Evolutionary conservation across 2,888 invertebrate species (phyloP).

Genomic region (Creontiades dilutus): DNA sequence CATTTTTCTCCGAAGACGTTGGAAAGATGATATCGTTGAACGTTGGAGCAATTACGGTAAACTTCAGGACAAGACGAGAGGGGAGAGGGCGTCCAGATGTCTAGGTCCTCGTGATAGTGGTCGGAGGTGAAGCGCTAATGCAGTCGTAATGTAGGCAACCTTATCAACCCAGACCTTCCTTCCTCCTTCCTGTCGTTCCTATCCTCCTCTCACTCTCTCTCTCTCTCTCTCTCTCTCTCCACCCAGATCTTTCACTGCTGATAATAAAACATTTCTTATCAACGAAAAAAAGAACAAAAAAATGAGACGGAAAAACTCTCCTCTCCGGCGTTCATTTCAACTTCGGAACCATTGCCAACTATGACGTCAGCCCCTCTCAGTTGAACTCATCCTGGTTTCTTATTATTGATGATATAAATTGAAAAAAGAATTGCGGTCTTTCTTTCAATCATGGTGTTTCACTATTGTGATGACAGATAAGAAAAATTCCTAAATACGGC

Average conservation of each 20-base stretch:
- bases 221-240: neutral
- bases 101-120: slow-evolving; percentile 43
- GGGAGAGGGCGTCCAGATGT: neutral
- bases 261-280: slow-evolving; percentile 42
- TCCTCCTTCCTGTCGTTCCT: slow-evolving; percentile 15
- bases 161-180: slow-evolving; percentile 55
- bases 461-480: too few relatives aligned
- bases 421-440: too few relatives aligned
- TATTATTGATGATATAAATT: too few relatives aligned
- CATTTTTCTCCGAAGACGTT: neutral
- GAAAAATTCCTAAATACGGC: too few relatives aligned
- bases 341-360: neutral
- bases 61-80: neutral
- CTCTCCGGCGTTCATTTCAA: neutral
- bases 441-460: too few relatives aligned
- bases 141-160: slow-evolving; percentile 62
- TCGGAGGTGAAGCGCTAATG: slow-evolving; percentile 57
- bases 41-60: neutral
- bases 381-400: neutral
- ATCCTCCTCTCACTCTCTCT: too few relatives aligned
- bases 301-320: neutral
- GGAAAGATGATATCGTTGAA: slow-evolving; percentile 20
- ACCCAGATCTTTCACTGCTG: slow-evolving; percentile 41
- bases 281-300: slow-evolving; percentile 41
- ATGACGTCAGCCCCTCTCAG: neutral